Evolutionary conservation across 2,113 vertebrate genomes (phyloP), one percentile per base, ranked within the genome.

Genomic region (Epinephelus fuscoguttatus): DNA sequence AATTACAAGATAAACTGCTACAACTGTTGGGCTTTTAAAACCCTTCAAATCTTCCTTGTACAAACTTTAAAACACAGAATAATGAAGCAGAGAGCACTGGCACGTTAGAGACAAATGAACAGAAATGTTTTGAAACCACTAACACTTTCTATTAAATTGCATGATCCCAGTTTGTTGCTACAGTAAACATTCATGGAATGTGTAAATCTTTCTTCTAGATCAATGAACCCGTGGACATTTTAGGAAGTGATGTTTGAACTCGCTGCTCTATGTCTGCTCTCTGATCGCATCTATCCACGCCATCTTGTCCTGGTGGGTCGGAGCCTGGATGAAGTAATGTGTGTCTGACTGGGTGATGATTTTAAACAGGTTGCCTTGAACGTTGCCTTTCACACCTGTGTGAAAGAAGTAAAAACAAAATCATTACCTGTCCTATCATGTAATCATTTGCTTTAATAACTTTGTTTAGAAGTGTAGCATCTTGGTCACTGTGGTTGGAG

Each of bases 331-430:
- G 75, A 97, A 99, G 91, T 98, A 99, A 86, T 94, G 97, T 40
- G 87, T 94, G 86, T 99, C 96, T 9, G 95, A 93, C 88, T 97
- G 97, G 14, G 98, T 99, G 89, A 99, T 99, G 93, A 99, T 98
- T 94, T 99, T 98, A 89, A 99, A 98, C 73, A 99, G 94, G 83
- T 99, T 99, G 75, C 98, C 98, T 85, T 99, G 97, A 75, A 99
- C 95, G 50, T 98, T 99, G 13, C 97, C 98, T 90, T 98, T 99
- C 75, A 99, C 97, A 42, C 98, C 98, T 99, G 93, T 0, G 67
- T 18, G 84, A 60, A 42, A 64, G 27, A 75, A 69, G 13, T 21
- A 15, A 57, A 33, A 30, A 8, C 13, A 10, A 12, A 49, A 10
- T 67, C 5, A 69, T 40, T 8, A 4, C 33, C 15, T 3, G 4